Conservation (phyloP, 2,113 vertebrate species). For the Gallinago paraguaiae region DNA sequence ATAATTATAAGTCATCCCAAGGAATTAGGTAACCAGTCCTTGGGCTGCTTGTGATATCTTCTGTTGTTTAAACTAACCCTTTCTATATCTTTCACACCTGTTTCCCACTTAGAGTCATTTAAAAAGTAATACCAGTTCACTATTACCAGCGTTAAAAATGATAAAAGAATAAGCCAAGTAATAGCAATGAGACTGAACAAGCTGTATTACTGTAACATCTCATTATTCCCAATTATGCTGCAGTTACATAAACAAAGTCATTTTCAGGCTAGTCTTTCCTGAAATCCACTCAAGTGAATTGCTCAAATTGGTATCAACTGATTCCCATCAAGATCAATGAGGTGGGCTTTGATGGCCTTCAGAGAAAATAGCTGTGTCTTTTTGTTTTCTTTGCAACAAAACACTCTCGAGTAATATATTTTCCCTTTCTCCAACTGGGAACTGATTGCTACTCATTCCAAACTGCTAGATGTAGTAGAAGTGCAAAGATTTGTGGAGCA, state of each 20-base stretch:
- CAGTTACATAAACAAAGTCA: not conserved
- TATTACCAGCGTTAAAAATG: not conserved
- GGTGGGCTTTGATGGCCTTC: not conserved
- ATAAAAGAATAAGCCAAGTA: not conserved
- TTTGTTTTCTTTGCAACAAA: not conserved
- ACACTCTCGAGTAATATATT: not conserved
- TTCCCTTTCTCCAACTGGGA: not conserved
- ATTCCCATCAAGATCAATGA: not conserved
- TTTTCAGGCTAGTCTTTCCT: not conserved
- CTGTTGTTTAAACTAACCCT: not conserved
- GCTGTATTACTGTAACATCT: not conserved
- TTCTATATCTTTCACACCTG: not conserved
- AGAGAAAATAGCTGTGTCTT: not conserved
- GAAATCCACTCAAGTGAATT: not conserved
- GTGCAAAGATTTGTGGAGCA: not conserved
- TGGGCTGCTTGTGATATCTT: not conserved
- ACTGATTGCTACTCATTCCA: not conserved
- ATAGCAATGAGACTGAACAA: not conserved
- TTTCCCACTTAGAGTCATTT: not conserved
- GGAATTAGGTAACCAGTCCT: not conserved
- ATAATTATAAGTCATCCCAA: not conserved
- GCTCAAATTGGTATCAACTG: not conserved
- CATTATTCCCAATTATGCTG: not conserved
- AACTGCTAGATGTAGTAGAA: not conserved
- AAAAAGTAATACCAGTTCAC: not conserved